Base-by-base conservation (phyloP, 2,113 vertebrate genomes). In the Cisticola juncidis region DNA sequence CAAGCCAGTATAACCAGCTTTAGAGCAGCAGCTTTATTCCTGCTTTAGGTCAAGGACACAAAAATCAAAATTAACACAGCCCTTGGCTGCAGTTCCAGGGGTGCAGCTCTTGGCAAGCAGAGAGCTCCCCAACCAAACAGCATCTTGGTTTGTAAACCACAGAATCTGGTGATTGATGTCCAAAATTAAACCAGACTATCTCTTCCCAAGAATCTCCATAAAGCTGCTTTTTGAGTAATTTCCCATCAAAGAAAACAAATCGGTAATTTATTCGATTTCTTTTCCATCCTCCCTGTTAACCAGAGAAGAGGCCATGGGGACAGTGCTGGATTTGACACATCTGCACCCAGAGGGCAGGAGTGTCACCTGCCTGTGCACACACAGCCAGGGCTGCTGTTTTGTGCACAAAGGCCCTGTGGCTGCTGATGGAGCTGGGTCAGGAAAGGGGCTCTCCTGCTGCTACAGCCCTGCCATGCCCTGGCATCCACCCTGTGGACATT, bases 291-390 rank as follows among this genome's bases (percentile, higher is more conserved):
- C 20, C 17, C 17, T 53, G 1, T 25, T 53, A 38, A 9, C 9
- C 25, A 53, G 33, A 15, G 36, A n/a, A 58, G 50, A 28, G 24
- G 12, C 54, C 18, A 2, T 1, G 1, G 7, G 53, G 44, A 56
- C 22, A 60, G 12, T 6, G 2, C 36, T 20, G 58, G 16, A 10
- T n/a, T 5, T 42, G 38, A 2, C 3, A 0, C 1, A 2, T 7
- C n/a, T 57, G 28, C 18, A 14, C 10, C 28, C 36, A 47, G 24
- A 11, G 31, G 40, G 28, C 14, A 74, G 28, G 1, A 42, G 9
- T 44, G 33, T 28, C 2, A n/a, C 51, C 28, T 24, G 3, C 8
- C 60, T 18, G 28, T 35, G 60, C 3, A 3, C 47, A 61, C 16
- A n/a, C 8, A 79, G 50, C 21, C 5, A 0, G 6, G 12, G 44